A percentile compares a stretch with the other conserved stretches of the same genome.
Evolutionary conservation across 2,888 invertebrate genomes (phyloP).

Genomic region (Acleris emargana): DNA sequence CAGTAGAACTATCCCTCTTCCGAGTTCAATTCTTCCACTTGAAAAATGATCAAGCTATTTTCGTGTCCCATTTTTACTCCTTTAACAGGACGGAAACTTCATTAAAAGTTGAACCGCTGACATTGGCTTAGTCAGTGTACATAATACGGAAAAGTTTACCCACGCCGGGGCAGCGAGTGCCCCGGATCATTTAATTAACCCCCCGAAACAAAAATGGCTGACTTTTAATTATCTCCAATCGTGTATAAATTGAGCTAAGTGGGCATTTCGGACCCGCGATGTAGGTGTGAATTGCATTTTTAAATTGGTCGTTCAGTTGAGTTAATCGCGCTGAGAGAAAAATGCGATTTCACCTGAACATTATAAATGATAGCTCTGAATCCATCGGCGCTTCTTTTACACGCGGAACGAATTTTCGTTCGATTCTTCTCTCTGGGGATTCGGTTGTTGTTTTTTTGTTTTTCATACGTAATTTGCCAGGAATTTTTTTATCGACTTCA

Average conservation of each 20-base stretch:
- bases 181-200: constrained; percentile 57
- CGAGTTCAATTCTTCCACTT: not conserved
- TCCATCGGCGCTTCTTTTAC: constrained; percentile 28
- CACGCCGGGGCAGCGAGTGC: constrained; percentile 33
- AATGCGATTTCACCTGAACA: constrained; percentile 41
- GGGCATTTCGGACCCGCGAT: constrained; percentile 48
- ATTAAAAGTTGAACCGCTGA: constrained; percentile 37
- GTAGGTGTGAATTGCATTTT: constrained; percentile 50
- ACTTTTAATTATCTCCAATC: constrained; percentile 59
- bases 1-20: constrained; percentile 6
- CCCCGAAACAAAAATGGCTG: constrained; percentile 56
- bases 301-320: constrained; percentile 43
- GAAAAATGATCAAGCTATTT: constrained; percentile 23
- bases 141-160: constrained; percentile 37
- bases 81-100: constrained; percentile 33
- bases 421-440: constrained; percentile 30
- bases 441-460: constrained; percentile 14
- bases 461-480: constrained; percentile 19
- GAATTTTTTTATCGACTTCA: too few species aligned
- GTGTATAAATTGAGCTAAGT: constrained; percentile 53
- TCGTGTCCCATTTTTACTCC: constrained; percentile 26
- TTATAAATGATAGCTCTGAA: constrained; percentile 26
- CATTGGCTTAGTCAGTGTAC: constrained; percentile 35
- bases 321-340: constrained; percentile 35
- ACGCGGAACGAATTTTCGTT: constrained; percentile 22